A percentile compares a stretch with the other conserved stretches of the same genome.
These are phyloP conservation scores for Ruditapes philippinarum DNA, from an alignment of 1,140 invertebrate species.

Conservation along the genomic window DNA sequence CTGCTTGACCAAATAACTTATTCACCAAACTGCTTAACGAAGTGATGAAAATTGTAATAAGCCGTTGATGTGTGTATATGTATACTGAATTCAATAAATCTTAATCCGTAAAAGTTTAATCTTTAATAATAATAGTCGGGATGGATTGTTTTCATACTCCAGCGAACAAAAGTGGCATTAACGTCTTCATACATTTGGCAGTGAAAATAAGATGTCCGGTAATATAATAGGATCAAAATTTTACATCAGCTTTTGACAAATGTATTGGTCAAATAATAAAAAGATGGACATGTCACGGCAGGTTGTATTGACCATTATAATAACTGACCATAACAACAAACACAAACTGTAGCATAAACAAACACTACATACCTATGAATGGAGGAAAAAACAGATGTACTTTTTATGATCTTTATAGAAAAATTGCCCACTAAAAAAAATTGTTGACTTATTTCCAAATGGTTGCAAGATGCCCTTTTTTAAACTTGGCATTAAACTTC, in stretches of 20 bases:
- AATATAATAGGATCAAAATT: slow-evolving; percentile 18
- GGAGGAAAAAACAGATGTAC: too few relatives aligned
- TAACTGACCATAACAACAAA: not conserved
- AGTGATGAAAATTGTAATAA: slow-evolving; percentile 8
- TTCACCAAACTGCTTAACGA: not conserved
- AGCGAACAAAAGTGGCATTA: slow-evolving; percentile 50
- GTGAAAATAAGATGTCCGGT: slow-evolving; percentile 32
- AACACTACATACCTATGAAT: not conserved
- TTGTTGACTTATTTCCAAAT: too few relatives aligned
- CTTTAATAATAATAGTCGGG: slow-evolving; percentile 40
- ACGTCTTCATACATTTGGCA: not conserved
- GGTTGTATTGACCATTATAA: not conserved
- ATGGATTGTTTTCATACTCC: slow-evolving; percentile 24
- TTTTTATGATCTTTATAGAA: too few relatives aligned
- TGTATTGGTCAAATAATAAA: slow-evolving; percentile 1
- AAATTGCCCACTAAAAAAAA: too few relatives aligned
- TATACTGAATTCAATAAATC: slow-evolving; percentile 51
- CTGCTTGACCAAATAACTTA: slow-evolving; percentile 7
- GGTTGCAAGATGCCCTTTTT: too few relatives aligned
- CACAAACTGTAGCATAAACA: not conserved
- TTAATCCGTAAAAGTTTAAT: slow-evolving; percentile 50
- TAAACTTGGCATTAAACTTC: too few relatives aligned
- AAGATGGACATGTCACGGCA: slow-evolving; percentile 2
- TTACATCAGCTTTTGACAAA: not conserved
- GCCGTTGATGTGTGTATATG: slow-evolving; percentile 22